These are phyloP conservation scores for Propsilocerus akamusi DNA, from an alignment of 1,140 invertebrate genomes.

Conservation along the genomic window DNA sequence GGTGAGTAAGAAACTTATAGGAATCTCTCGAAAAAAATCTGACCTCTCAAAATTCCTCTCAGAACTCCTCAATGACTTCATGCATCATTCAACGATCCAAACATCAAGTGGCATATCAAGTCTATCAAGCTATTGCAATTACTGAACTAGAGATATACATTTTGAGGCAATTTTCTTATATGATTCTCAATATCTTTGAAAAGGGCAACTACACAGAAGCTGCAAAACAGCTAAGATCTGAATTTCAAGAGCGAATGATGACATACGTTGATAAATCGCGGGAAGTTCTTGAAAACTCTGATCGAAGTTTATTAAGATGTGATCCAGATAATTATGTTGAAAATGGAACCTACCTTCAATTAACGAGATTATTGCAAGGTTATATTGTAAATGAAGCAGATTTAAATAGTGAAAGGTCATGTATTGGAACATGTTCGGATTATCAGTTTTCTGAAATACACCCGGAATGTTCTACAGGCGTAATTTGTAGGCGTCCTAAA, in stretches of 20 bases:
- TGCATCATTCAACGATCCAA: conserved; percentile 54
- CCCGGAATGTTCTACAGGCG: conserved; percentile 40
- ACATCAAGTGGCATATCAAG: conserved; percentile 60
- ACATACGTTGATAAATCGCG: conserved; percentile 44
- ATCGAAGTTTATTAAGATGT: conserved; percentile 50
- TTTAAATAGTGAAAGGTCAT: conserved; percentile 51
- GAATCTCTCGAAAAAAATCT: too few relatives aligned
- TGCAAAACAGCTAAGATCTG: conserved; percentile 35
- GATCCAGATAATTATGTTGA: conserved; percentile 33
- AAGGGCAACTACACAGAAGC: conserved; percentile 45
- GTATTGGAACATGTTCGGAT: conserved; percentile 56
- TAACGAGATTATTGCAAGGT: conserved; percentile 66
- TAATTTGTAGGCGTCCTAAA: too few relatives aligned
- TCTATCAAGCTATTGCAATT: conserved; percentile 57
- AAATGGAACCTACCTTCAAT: conserved; percentile 49
- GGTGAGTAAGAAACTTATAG: too few relatives aligned
- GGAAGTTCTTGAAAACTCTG: conserved; percentile 40
- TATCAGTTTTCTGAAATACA: conserved; percentile 54
- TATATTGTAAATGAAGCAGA: conserved; percentile 80
- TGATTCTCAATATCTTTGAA: conserved; percentile 54
- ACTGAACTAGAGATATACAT: conserved; percentile 68
- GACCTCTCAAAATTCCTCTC: conserved; percentile 15
- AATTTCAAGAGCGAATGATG: conserved; percentile 40
- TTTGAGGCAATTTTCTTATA: conserved; percentile 77
- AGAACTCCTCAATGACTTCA: conserved; percentile 41